phyloP scores from a whole-genome alignment of 2,888 invertebrate species.

The Agrenia bidenticulata region DNA sequence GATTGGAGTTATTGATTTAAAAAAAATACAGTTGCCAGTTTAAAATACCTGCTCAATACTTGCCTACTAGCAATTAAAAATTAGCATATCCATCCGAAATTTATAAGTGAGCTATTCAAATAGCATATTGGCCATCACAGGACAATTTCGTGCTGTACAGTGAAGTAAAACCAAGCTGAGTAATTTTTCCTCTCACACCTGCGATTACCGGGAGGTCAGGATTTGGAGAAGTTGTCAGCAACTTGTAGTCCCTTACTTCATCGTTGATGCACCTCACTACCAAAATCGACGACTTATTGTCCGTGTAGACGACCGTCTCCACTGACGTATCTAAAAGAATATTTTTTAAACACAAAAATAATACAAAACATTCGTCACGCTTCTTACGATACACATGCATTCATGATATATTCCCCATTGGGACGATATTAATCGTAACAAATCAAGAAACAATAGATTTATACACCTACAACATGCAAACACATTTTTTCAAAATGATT shows the following conservation, averaged over 20 bases:
- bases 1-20: no score
- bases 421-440: no score
- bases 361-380: neutral
- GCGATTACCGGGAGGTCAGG: neutral
- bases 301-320: slow-evolving; percentile 26
- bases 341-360: neutral
- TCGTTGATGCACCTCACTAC: slow-evolving; percentile 24
- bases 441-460: no score
- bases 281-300: slow-evolving; percentile 15
- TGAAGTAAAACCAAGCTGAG: slow-evolving; percentile 19
- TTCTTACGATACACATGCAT: no score
- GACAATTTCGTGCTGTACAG: slow-evolving; percentile 18
- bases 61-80: no score
- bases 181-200: slow-evolving; percentile 18
- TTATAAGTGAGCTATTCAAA: no score
- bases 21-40: no score
- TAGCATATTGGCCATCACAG: slow-evolving; percentile 9
- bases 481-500: no score
- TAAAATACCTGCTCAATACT: no score
- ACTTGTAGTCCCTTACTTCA: slow-evolving; percentile 22
- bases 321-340: slow-evolving; percentile 15
- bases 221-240: slow-evolving; percentile 7
- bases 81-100: no score
- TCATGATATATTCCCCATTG: no score
- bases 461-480: no score